These are phyloP conservation scores for Megalops atlanticus DNA, from an alignment of 2,113 vertebrate species.

Conservation along the genomic window DNA sequence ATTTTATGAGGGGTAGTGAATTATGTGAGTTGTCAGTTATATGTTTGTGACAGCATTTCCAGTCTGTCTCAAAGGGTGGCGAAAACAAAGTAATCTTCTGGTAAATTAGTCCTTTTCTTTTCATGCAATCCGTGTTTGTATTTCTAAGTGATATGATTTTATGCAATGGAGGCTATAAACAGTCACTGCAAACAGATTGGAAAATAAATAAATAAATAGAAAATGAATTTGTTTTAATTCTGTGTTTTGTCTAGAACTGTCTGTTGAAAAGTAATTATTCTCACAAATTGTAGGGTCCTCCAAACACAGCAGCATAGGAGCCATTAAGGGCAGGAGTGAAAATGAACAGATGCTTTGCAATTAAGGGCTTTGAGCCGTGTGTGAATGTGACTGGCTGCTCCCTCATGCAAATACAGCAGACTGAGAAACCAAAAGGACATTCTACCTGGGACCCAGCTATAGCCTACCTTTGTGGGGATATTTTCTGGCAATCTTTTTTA, in stretches of 20 bases:
- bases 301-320: background rate
- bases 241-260: background rate
- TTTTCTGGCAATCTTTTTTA: background rate
- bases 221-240: no score
- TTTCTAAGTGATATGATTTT: background rate
- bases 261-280: background rate
- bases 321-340: background rate
- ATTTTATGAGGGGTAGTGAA: no score
- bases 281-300: background rate
- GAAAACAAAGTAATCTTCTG: background rate
- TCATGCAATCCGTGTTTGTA: background rate
- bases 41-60: background rate
- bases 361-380: background rate
- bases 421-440: background rate
- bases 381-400: background rate
- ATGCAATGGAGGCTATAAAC: background rate
- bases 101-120: background rate
- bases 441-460: background rate
- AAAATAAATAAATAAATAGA: no score
- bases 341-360: background rate
- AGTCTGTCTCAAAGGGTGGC: background rate
- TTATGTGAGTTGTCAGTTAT: no score
- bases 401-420: background rate
- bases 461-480: no score
- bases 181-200: no score